These are phyloP conservation scores for Eubucco bourcierii DNA, from an alignment of 2,113 vertebrate genomes.

Conservation along the genomic window DNA sequence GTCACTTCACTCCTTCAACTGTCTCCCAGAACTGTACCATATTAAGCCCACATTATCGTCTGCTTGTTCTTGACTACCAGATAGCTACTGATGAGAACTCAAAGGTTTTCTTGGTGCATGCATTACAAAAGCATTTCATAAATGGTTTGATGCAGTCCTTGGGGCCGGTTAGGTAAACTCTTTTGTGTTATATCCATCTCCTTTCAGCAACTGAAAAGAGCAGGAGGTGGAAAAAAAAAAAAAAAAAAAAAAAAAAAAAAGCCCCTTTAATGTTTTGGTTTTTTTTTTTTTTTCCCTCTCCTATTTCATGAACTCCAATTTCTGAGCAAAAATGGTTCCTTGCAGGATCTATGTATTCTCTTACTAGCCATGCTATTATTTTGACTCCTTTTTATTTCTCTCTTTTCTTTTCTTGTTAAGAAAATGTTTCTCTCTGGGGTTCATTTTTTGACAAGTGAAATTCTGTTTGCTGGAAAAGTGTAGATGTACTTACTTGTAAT, in stretches of 20 bases:
- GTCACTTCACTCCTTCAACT: conserved; percentile 51
- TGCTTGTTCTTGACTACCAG: conserved; percentile 18
- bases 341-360: background rate
- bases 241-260: background rate
- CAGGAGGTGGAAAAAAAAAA: background rate
- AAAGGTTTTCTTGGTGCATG: background rate
- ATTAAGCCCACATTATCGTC: conserved; percentile 41
- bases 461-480: background rate
- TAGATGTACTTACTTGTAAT: background rate
- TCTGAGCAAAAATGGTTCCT: background rate
- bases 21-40: conserved; percentile 13
- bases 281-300: background rate
- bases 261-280: no score
- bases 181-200: background rate
- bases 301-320: background rate
- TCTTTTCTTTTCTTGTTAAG: background rate
- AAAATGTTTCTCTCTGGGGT: conserved; percentile 12
- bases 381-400: background rate
- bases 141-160: background rate
- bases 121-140: background rate
- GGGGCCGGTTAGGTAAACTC: background rate
- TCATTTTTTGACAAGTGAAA: background rate
- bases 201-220: background rate
- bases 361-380: background rate
- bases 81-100: conserved; percentile 3